Conservation (phyloP, 2,888 invertebrate species). For the Atherix ibis region DNA sequence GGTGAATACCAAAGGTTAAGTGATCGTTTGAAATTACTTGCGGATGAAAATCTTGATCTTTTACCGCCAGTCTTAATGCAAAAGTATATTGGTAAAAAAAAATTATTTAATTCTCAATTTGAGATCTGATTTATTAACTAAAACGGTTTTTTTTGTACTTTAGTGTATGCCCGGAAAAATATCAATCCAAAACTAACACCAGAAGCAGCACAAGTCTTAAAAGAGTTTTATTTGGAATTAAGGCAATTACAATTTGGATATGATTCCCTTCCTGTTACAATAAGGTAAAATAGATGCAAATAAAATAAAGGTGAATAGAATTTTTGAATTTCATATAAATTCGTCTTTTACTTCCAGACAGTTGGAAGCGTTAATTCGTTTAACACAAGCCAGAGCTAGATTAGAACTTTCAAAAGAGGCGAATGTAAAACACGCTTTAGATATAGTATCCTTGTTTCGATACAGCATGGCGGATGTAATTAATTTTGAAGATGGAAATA, state of each 20-base stretch:
- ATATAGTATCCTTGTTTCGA: slow-evolving; percentile 72
- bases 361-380: slow-evolving; percentile 70
- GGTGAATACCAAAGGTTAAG: neutral
- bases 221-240: slow-evolving; percentile 67
- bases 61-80: slow-evolving; percentile 62
- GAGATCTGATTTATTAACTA: neutral
- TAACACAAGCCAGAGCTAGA: slow-evolving; percentile 79
- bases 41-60: slow-evolving; percentile 48
- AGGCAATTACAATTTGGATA: slow-evolving; percentile 47
- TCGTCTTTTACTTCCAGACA: slow-evolving; percentile 55
- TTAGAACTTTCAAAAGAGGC: slow-evolving; percentile 70
- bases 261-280: slow-evolving; percentile 67
- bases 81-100: slow-evolving; percentile 52
- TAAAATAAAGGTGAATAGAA: slow-evolving; percentile 7
- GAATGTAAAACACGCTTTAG: slow-evolving; percentile 62
- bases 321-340: neutral
- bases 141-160: slow-evolving; percentile 3
- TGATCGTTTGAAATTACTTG: slow-evolving; percentile 22
- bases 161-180: slow-evolving; percentile 72
- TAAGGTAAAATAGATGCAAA: slow-evolving; percentile 28
- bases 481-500: slow-evolving; percentile 55
- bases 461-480: slow-evolving; percentile 63
- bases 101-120: neutral
- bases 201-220: slow-evolving; percentile 54
- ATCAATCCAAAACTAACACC: slow-evolving; percentile 61